phyloP scores from a whole-genome alignment of 2,888 invertebrate genomes.

The Schizaphis graminum region DNA sequence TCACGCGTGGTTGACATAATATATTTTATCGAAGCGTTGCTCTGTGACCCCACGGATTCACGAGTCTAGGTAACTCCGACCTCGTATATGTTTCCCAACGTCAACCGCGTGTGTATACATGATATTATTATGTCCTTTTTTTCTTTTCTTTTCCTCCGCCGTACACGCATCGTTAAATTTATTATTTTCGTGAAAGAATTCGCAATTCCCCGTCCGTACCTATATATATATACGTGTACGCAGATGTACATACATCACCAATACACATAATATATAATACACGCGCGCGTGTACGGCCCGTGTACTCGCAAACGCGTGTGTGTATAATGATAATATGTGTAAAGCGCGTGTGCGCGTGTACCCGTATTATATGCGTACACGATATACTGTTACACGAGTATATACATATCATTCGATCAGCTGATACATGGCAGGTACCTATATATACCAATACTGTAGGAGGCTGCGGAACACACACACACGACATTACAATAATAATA shows the following conservation, averaged over 20 bases:
- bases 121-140: background rate
- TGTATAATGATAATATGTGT: background rate
- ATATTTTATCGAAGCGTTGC: background rate
- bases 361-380: background rate
- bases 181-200: constrained; percentile 55
- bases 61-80: background rate
- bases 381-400: constrained; percentile 32
- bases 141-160: background rate
- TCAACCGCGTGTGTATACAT: background rate
- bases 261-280: background rate
- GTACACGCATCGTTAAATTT: constrained; percentile 21
- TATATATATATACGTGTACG: background rate
- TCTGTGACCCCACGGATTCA: background rate
- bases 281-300: background rate
- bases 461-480: constrained; percentile 24
- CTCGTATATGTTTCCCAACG: background rate
- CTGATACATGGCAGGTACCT: background rate
- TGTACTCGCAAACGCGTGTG: background rate
- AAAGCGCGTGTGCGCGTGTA: background rate
- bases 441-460: background rate
- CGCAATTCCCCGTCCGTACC: background rate
- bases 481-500: constrained; percentile 8
- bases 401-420: constrained; percentile 35
- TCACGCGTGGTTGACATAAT: background rate
- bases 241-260: background rate